Evolutionary conservation across 2,888 invertebrate genomes (phyloP).

Genomic region (Amorpha juglandis): DNA sequence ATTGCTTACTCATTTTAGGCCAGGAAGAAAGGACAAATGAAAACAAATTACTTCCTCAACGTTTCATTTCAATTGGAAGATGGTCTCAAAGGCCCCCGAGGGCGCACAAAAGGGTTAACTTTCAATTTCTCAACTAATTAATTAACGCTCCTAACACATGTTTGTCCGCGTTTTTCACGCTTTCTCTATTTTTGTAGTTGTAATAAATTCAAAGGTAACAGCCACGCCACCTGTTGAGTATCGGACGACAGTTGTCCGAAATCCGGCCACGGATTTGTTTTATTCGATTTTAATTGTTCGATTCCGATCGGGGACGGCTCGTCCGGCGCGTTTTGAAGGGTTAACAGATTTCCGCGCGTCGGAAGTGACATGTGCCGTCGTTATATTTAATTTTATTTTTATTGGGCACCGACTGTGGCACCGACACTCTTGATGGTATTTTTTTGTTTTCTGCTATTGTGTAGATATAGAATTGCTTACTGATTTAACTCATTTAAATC

Average conservation of each 20-base stretch:
- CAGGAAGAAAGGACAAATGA: constrained; percentile 11
- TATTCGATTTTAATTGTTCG: constrained; percentile 83
- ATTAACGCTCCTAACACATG: constrained; percentile 80
- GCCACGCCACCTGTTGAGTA: constrained; percentile 67
- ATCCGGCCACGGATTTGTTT: constrained; percentile 81
- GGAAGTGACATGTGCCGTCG: constrained; percentile 82
- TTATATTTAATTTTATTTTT: constrained; percentile 65
- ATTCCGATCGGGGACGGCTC: constrained; percentile 55
- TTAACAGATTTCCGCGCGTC: constrained; percentile 77
- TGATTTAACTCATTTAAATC: too few species aligned
- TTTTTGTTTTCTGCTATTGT: too few species aligned
- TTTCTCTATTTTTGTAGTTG: constrained; percentile 63
- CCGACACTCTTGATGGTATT: neutral
- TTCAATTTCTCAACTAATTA: constrained; percentile 80
- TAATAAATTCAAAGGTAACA: constrained; percentile 40
- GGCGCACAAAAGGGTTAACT: constrained; percentile 62
- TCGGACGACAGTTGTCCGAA: constrained; percentile 74
- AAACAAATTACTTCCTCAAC: constrained; percentile 48
- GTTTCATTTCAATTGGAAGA: constrained; percentile 49
- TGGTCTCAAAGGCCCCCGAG: constrained; percentile 35
- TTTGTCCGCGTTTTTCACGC: constrained; percentile 80
- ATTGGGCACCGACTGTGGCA: constrained; percentile 6
- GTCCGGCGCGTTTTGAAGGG: constrained; percentile 52
- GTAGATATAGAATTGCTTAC: too few species aligned
- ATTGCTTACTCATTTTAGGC: neutral